These are phyloP conservation scores for Lasioglossum figueresi DNA, from an alignment of 2,888 invertebrate genomes.

Conservation along the genomic window DNA sequence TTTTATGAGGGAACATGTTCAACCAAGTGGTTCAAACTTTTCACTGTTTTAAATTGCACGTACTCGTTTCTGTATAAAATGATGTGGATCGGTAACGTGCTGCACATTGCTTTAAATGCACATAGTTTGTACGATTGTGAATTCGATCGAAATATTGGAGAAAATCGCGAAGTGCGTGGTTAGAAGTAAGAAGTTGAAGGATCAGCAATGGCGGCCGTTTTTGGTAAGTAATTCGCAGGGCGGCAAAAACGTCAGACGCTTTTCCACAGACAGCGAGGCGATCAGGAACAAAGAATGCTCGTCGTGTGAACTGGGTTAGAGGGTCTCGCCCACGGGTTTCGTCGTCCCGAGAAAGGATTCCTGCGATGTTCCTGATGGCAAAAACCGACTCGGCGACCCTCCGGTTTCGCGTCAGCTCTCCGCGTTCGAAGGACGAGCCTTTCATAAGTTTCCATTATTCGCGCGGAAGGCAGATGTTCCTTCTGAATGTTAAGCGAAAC, in stretches of 20 bases:
- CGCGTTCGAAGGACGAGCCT: constrained; percentile 56
- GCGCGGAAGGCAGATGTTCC: constrained; percentile 61
- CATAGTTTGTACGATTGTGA: too few species aligned
- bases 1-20: too few species aligned
- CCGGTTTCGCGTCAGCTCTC: constrained; percentile 32
- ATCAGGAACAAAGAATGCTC: constrained; percentile 16
- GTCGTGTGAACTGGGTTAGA: constrained; percentile 56
- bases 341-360: constrained; percentile 36
- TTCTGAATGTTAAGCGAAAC: constrained; percentile 1
- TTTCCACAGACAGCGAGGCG: background rate
- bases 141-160: too few species aligned
- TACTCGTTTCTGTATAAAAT: too few species aligned
- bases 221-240: background rate
- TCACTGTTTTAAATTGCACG: too few species aligned
- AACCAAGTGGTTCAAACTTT: too few species aligned
- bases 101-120: too few species aligned
- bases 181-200: background rate
- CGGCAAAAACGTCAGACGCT: background rate
- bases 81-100: too few species aligned
- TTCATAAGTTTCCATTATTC: constrained; percentile 66
- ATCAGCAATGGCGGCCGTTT: background rate
- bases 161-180: too few species aligned
- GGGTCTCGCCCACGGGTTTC: constrained; percentile 40
- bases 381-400: constrained; percentile 32
- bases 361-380: constrained; percentile 35